Evolutionary conservation across 1,140 invertebrate genomes (phyloP).

Genomic region (Calliopsis andreniformis): DNA sequence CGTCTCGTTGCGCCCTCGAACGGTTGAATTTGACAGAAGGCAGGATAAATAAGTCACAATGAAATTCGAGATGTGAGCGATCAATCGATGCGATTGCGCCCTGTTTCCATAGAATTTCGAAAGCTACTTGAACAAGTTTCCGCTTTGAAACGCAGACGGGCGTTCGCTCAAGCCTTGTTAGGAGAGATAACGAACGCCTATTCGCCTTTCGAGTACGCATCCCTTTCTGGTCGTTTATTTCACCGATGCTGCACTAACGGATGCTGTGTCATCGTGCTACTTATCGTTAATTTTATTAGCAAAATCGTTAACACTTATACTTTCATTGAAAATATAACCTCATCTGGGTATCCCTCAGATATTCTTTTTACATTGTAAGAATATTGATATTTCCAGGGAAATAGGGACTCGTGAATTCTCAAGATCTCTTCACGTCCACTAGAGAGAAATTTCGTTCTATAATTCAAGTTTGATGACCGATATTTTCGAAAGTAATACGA

Average conservation of each 20-base stretch:
- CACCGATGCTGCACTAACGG: neutral
- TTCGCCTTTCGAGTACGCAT: neutral
- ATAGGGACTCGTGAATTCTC: neutral
- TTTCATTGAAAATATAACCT: neutral
- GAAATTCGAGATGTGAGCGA: constrained; percentile 23
- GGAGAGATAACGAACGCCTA: constrained; percentile 33
- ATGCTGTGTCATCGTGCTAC: neutral
- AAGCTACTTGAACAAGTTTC: constrained; percentile 43
- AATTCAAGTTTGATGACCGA: neutral
- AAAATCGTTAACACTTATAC: neutral
- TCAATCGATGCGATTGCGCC: constrained; percentile 15
- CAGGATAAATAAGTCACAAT: constrained; percentile 36
- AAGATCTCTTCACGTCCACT: neutral
- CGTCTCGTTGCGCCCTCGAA: constrained; percentile 15
- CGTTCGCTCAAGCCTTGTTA: constrained; percentile 32
- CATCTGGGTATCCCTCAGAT: neutral
- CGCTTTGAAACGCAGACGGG: constrained; percentile 18
- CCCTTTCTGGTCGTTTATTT: neutral
- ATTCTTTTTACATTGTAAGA: neutral
- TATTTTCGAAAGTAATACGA: constrained; percentile 1
- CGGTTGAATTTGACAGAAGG: constrained; percentile 25
- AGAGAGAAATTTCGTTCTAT: neutral
- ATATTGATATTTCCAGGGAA: constrained; percentile 4
- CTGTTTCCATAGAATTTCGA: constrained; percentile 36
- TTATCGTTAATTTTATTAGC: neutral